Percentiles rank a stretch among this genome's conserved stretches.
Evolutionary conservation across 1,140 invertebrate species (phyloP).

Genomic region (Drosophila pseudoobscura): DNA sequence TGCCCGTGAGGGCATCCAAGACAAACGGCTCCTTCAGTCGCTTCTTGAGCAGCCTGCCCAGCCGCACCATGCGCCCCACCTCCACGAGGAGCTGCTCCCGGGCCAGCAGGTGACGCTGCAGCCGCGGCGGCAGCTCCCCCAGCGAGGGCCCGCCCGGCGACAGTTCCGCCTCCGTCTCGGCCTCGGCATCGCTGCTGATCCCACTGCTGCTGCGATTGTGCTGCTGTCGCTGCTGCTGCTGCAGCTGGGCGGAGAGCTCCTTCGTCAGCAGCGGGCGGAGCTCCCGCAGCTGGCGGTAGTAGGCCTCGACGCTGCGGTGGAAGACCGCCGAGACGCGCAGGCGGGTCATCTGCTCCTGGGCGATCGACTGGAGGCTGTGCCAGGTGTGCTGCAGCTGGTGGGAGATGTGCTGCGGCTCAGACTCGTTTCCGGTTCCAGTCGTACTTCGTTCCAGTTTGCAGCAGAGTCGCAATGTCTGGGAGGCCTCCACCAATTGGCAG

Average conservation of each 20-base stretch:
- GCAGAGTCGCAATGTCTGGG: constrained; percentile 89
- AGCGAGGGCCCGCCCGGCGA: constrained; percentile 22
- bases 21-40: constrained; percentile 87
- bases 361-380: constrained; percentile 88
- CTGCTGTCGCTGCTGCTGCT: constrained; percentile 61
- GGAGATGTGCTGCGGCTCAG: constrained; percentile 60
- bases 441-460: constrained; percentile 85
- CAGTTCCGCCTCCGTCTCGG: constrained; percentile 48
- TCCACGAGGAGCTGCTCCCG: constrained; percentile 89
- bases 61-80: constrained; percentile 89
- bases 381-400: constrained; percentile 87
- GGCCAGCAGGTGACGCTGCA: constrained; percentile 85
- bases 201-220: constrained; percentile 77
- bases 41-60: constrained; percentile 88
- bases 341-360: constrained; percentile 90
- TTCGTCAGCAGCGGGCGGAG: constrained; percentile 85
- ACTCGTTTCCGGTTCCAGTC: not conserved
- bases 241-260: constrained; percentile 65
- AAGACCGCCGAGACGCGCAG: constrained; percentile 90
- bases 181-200: constrained; percentile 75
- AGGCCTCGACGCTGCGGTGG: constrained; percentile 89
- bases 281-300: constrained; percentile 86
- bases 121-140: constrained; percentile 45
- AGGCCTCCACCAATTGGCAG: constrained; percentile 89
- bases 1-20: constrained; percentile 74